A percentile compares a stretch with the other conserved stretches of the same genome.
Evolutionary conservation across 2,797 vertebrate species (phyloP).

Genomic region (Acropternis orthonyx): DNA sequence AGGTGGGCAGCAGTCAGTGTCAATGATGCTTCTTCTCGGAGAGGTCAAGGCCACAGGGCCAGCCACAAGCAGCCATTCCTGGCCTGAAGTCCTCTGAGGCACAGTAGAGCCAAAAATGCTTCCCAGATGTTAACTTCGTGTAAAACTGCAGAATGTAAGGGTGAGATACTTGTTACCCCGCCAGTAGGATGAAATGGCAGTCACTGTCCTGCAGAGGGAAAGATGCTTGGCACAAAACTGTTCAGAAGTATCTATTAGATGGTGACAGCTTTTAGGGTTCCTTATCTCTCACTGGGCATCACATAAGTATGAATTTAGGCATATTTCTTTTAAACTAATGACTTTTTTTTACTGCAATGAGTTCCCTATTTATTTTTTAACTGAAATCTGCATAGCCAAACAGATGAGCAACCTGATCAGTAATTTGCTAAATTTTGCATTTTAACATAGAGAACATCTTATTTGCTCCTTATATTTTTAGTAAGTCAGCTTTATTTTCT

Average conservation of each 20-base stretch:
- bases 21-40: neutral
- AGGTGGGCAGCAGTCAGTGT: neutral
- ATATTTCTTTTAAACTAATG: neutral
- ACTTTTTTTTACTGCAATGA: neutral
- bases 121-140: neutral
- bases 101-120: neutral
- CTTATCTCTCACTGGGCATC: neutral
- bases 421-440: neutral
- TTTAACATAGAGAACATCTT: neutral
- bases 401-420: neutral
- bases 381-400: neutral
- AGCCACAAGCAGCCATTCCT: neutral
- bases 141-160: neutral
- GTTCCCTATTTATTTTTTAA: neutral
- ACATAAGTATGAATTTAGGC: neutral
- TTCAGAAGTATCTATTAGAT: neutral
- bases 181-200: neutral
- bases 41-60: neutral
- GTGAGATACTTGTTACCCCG: neutral
- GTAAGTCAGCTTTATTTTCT: neutral
- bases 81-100: neutral
- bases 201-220: neutral
- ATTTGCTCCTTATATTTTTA: neutral
- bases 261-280: neutral
- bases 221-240: neutral